Evolutionary conservation across 2,113 vertebrate species (phyloP).

Genomic region (Sander vitreus): DNA sequence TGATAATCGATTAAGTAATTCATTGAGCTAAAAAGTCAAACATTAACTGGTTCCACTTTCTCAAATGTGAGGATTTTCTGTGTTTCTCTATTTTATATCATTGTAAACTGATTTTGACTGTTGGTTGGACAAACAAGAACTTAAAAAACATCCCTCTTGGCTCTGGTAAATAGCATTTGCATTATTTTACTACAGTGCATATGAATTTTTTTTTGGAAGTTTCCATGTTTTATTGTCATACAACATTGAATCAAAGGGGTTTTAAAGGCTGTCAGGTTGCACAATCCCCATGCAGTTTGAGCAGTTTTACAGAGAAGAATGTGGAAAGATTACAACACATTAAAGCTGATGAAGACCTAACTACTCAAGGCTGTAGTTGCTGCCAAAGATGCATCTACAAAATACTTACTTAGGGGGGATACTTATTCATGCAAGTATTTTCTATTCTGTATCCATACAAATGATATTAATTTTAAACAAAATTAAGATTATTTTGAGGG

Average conservation of each 20-base stretch:
- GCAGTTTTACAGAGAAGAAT: neutral
- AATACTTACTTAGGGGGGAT: no score
- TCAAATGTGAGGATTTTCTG: neutral
- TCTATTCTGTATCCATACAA: no score
- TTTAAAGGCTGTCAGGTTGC: neutral
- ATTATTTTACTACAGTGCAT: neutral
- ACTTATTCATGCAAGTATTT: no score
- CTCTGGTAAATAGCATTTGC: neutral
- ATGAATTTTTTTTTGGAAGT: neutral
- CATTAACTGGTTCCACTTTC: no score
- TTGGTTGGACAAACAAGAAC: neutral
- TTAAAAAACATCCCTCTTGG: neutral
- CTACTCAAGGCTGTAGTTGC: no score
- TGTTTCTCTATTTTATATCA: neutral
- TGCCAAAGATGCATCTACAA: no score
- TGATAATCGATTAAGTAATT: no score
- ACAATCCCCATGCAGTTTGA: neutral
- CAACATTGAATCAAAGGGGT: neutral
- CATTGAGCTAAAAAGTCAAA: no score
- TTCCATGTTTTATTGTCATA: neutral
- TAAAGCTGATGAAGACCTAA: no score
- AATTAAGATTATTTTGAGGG: no score
- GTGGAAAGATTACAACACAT: no score
- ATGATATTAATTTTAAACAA: no score
- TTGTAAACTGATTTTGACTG: neutral